Percentiles rank a stretch among this genome's conserved stretches.
Conservation (phyloP, 2,888 invertebrate species). For the Phoenoteleia sp. region DNA sequence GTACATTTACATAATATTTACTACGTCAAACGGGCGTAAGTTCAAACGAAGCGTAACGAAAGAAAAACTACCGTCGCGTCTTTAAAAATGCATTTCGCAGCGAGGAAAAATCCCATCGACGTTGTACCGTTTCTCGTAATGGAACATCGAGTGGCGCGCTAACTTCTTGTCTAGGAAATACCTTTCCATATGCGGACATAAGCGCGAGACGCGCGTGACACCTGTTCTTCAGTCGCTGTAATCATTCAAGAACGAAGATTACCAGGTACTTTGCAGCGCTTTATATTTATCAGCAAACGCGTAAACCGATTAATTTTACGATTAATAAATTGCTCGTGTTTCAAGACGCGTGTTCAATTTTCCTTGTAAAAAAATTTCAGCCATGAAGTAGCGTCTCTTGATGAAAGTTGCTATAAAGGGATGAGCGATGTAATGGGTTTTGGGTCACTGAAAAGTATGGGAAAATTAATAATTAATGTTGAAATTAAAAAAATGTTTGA, state of each 20-base stretch:
- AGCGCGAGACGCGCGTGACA: slow-evolving; percentile 69
- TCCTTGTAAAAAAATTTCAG: slow-evolving; percentile 11
- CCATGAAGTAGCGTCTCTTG: background rate
- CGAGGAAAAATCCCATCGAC: slow-evolving; percentile 30
- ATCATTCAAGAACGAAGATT: slow-evolving; percentile 80
- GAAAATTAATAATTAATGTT: background rate
- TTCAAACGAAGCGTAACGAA: slow-evolving; percentile 26
- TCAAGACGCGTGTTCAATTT: slow-evolving; percentile 23
- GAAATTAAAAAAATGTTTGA: no score
- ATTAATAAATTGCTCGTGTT: slow-evolving; percentile 44
- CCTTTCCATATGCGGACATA: slow-evolving; percentile 70
- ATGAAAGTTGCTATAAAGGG: slow-evolving; percentile 9
- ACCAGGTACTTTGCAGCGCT: slow-evolving; percentile 73
- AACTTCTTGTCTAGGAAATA: slow-evolving; percentile 59
- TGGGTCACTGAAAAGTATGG: no score
- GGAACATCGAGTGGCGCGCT: slow-evolving; percentile 42
- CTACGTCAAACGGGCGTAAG: slow-evolving; percentile 23
- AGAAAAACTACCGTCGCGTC: slow-evolving; percentile 36
- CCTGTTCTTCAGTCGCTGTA: slow-evolving; percentile 69
- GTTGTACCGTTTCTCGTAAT: slow-evolving; percentile 65
- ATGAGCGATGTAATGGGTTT: slow-evolving; percentile 2
- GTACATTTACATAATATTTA: slow-evolving; percentile 63
- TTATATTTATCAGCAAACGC: slow-evolving; percentile 43
- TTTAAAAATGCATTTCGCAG: slow-evolving; percentile 45
- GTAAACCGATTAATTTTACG: slow-evolving; percentile 54